These are phyloP conservation scores for Thecocarcelia acutangulata DNA, from an alignment of 2,888 invertebrate genomes.

Conservation along the genomic window DNA sequence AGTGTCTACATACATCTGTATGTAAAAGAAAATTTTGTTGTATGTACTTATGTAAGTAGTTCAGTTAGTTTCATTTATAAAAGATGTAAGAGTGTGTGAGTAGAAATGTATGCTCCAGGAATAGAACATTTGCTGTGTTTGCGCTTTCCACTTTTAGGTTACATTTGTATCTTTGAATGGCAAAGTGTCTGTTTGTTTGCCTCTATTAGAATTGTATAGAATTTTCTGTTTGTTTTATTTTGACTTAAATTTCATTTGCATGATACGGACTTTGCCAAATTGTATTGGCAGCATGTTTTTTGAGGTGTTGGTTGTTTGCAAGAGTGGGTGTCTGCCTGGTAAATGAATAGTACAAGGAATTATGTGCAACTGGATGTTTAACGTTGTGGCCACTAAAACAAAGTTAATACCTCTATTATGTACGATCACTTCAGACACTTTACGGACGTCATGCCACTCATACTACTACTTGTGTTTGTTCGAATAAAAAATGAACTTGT, in stretches of 20 bases:
- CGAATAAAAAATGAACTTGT: neutral
- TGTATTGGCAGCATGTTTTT: constrained; percentile 36
- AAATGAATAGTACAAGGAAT: neutral
- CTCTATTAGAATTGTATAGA: neutral
- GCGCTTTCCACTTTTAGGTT: constrained; percentile 17
- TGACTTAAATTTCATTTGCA: constrained; percentile 40
- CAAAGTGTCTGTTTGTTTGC: neutral
- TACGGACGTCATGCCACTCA: neutral
- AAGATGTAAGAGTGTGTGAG: neutral
- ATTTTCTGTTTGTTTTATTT: constrained; percentile 31
- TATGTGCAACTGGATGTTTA: neutral
- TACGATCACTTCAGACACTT: constrained; percentile 23
- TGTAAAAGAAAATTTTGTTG: no score
- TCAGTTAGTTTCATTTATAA: neutral
- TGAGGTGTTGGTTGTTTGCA: neutral
- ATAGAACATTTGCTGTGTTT: constrained; percentile 35
- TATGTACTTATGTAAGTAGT: no score
- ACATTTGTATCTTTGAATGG: constrained; percentile 20
- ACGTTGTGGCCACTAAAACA: constrained; percentile 28
- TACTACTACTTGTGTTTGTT: neutral
- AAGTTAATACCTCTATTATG: constrained; percentile 32
- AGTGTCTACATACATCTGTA: neutral
- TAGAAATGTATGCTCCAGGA: neutral
- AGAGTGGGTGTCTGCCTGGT: neutral
- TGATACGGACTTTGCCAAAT: constrained; percentile 36